A percentile compares a stretch with the other conserved stretches of the same genome.
phyloP scores from a whole-genome alignment of 2,888 invertebrate genomes.

The Cerceris rybyensis region DNA sequence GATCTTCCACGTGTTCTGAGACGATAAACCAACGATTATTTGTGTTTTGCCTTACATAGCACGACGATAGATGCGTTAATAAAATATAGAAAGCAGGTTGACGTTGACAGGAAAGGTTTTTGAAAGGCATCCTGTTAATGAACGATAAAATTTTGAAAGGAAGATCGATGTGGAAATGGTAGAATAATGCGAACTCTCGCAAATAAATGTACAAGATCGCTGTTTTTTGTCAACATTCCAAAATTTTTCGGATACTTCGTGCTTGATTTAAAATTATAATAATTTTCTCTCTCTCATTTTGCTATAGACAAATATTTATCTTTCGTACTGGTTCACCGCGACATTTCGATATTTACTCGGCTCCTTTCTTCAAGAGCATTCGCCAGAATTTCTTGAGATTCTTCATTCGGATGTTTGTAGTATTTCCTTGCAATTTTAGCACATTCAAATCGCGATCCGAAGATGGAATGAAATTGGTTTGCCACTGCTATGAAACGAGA shows the following conservation, averaged over 20 bases:
- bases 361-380: conserved; percentile 4
- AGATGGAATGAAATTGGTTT: neutral
- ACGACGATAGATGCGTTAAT: no score
- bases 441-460: neutral
- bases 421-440: neutral
- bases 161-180: no score
- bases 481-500: neutral
- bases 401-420: neutral
- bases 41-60: no score
- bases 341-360: neutral
- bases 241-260: neutral
- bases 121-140: no score
- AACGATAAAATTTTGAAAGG: no score
- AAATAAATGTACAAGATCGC: no score
- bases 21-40: no score
- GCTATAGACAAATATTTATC: neutral
- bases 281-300: neutral
- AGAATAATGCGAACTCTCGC: no score
- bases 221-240: neutral
- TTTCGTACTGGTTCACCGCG: neutral
- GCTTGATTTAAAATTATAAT: neutral
- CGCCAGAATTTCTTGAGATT: neutral
- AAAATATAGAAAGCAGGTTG: no score
- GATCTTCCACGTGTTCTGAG: neutral
- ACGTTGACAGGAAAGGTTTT: no score